Base-by-base conservation (phyloP, 2,888 invertebrate species). In the Graphium colonna region DNA sequence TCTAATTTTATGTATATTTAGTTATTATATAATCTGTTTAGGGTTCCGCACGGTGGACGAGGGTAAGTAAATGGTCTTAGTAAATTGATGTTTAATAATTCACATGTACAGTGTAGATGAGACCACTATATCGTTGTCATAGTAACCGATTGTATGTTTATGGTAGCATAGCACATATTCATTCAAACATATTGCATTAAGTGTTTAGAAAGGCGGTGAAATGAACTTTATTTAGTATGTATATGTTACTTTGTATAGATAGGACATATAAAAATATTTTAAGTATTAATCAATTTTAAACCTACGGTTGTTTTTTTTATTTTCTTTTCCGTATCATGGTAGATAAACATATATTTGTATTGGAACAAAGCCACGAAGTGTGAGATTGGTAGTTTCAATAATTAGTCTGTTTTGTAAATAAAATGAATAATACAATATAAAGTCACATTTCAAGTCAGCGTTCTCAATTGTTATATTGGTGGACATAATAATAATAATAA, bases 31-130 rank as follows among this genome's bases (percentile, higher is more conserved):
- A 45, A 49, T 54, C 49, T 54, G 63, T 85, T 77, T 71, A 88
- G 87, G 77, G 78, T 78, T 71, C 75, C 75, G 72, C 57, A 71
- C 83, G 49, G 69, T 77, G 85, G 85, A 86, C 40, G 87, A 87
- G 71, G 86, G 87, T 88, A 76, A 84, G 87, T 87, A 73, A 47
- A 28, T 12, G 54, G 60, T 57, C 9, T 36, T 44, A 52, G 52
- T 52, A 57, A 55, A 61, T 58, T 17, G 51, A 49, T 63, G 53
- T 65, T 61, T 62, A 54, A 49, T 41, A 59, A 51, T 33, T 55
- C 63, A 63, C 61, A 40, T 59, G 60, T 59, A 57, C 56, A 60
- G 53, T 42, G 47, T 56, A 60, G 59, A 46, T 18, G 38, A 16
- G 3, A 39, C 33, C 49, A 50, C 47, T 47, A 12, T 17, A 21